phyloP scores from a whole-genome alignment of 2,888 invertebrate genomes.

The Agrypnus murinus region DNA sequence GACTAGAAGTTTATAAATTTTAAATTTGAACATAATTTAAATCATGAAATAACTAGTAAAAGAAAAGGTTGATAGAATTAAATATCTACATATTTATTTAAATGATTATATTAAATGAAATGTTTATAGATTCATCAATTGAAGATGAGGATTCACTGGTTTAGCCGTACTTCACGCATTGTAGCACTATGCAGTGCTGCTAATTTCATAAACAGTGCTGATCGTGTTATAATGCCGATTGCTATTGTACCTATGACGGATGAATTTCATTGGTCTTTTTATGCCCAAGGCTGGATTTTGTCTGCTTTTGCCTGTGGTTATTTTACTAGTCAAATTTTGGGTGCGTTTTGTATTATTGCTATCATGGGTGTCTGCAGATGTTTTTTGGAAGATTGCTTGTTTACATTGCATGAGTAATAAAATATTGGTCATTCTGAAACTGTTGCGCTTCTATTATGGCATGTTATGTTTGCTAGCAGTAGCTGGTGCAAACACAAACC shows the following conservation, averaged over 20 bases:
- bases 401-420: too few relatives aligned
- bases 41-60: too few relatives aligned
- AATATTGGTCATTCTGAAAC: too few relatives aligned
- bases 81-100: too few relatives aligned
- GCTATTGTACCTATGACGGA: conserved; percentile 84
- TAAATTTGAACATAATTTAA: too few relatives aligned
- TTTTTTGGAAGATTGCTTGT: too few relatives aligned
- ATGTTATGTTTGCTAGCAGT: too few relatives aligned
- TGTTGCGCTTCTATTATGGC: too few relatives aligned
- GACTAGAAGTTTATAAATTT: too few relatives aligned
- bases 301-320: conserved; percentile 86
- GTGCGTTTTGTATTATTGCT: conserved; percentile 53
- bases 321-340: conserved; percentile 81
- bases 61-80: too few relatives aligned
- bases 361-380: conserved; percentile 3
- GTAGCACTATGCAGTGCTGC: conserved; percentile 82
- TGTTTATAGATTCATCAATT: neutral
- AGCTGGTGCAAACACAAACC: too few relatives aligned
- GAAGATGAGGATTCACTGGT: conserved; percentile 72
- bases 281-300: conserved; percentile 83
- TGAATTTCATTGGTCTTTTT: conserved; percentile 80
- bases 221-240: conserved; percentile 85
- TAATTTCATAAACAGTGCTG: conserved; percentile 86
- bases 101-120: too few relatives aligned
- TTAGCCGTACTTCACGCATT: conserved; percentile 75